Evolutionary conservation across 1,140 invertebrate genomes (phyloP), one percentile per base, ranked within the genome.

Genomic region (Cotesia typhae): DNA sequence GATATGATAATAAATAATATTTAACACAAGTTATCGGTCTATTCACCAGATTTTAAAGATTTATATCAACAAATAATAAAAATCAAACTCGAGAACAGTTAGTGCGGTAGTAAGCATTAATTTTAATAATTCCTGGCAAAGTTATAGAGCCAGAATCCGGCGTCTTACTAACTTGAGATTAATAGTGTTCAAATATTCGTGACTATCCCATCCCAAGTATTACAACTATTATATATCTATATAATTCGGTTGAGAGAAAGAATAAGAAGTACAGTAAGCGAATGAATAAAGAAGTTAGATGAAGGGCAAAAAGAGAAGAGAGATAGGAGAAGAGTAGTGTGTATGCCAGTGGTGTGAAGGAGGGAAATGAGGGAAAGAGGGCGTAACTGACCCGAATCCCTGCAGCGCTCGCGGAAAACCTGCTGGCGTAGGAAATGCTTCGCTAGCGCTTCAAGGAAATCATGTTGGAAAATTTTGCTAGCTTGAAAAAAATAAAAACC

Each of bases 141-240:
- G 36, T 52, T 61, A 37, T 4, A 53, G 47, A 36, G 35, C 14
- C 35, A 52, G 36, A 59, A 63, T 37, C 9, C 41, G 5, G 66
- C 55, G 64, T 41, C 41, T 20, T 53, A 36, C 41, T 63, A 61
- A 69, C 59, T 53, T 47, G 60, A 65, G 78, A 84, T 84, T 84
- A 84, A 85, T 84, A 81, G 80, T 77, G 77, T 80, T 81, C 83
- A 84, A 85, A 84, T 84, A 84, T 84, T 83, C 81, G 79, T 75
- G 70, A 60, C 53, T 52, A 76, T 72, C 60, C 63, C 10, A 55
- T 6, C 41, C 5, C 14, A 57, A 52, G 60, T 65, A 60, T 53
- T 72, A 72, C 41, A 28, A 28, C 28, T 28, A 28, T 28, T 28
- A 28, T 28, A 28, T 28, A 28, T 28, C 28, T 28, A 28, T 28